A percentile compares a stretch with the other conserved stretches of the same genome.
These are phyloP conservation scores for Lepidotrigona ventralis DNA, from an alignment of 1,140 invertebrate species.

Conservation along the genomic window DNA sequence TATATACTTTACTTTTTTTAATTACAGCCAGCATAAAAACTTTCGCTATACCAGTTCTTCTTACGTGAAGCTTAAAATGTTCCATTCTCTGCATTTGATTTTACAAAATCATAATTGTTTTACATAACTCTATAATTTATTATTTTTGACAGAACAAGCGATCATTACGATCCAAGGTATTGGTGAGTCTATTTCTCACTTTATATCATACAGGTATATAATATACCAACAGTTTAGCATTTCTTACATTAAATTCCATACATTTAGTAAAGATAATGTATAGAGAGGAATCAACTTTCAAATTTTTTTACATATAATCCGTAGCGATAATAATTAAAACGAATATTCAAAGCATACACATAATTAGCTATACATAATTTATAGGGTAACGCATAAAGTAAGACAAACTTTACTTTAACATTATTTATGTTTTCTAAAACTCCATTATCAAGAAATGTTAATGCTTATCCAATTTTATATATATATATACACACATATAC, in stretches of 20 bases:
- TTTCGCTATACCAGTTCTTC: background rate
- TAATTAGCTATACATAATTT: slow-evolving; percentile 54
- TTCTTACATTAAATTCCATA: slow-evolving; percentile 51
- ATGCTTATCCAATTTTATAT: slow-evolving; percentile 42
- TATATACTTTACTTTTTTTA: slow-evolving; percentile 8
- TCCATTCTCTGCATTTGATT: background rate
- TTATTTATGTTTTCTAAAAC: slow-evolving; percentile 48
- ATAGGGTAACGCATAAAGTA: slow-evolving; percentile 50
- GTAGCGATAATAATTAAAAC: slow-evolving; percentile 52
- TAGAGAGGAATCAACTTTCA: slow-evolving; percentile 53
- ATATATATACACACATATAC: background rate
- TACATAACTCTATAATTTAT: background rate
- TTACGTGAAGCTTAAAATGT: slow-evolving; percentile 7
- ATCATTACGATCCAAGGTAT: slow-evolving; percentile 74
- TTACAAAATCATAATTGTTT: slow-evolving; percentile 30
- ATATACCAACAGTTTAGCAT: slow-evolving; percentile 43
- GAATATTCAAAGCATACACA: slow-evolving; percentile 53
- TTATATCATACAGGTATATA: slow-evolving; percentile 49
- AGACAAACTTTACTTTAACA: slow-evolving; percentile 48
- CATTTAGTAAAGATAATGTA: slow-evolving; percentile 54
- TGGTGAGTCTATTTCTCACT: slow-evolving; percentile 64
- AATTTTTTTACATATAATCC: slow-evolving; percentile 52
- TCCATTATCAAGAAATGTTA: slow-evolving; percentile 48
- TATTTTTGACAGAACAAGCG: slow-evolving; percentile 11
- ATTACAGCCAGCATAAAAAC: slow-evolving; percentile 1